Conservation (phyloP, 1,140 invertebrate species). For the Fopius arisanus region DNA sequence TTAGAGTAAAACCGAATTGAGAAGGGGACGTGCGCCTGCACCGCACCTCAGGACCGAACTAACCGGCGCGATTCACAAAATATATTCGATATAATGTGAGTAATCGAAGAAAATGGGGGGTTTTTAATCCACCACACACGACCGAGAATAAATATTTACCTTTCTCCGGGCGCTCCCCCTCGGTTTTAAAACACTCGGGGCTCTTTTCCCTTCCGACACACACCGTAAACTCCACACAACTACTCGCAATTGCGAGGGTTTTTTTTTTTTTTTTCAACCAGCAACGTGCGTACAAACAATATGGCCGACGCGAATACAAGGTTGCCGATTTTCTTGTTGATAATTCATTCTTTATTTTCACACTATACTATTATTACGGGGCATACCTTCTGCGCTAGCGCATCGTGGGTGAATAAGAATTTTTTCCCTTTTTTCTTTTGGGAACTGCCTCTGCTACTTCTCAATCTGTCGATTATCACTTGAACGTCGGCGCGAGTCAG, state of each 20-base stretch:
- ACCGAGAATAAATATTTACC: slow-evolving; percentile 43
- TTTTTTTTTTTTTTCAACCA: slow-evolving; percentile 32
- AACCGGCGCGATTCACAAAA: neutral
- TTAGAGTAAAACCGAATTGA: neutral
- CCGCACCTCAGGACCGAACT: neutral
- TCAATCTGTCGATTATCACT: slow-evolving; percentile 31
- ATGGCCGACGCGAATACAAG: slow-evolving; percentile 41
- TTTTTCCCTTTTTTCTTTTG: neutral
- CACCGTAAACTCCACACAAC: neutral
- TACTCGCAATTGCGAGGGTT: neutral
- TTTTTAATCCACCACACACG: slow-evolving; percentile 3
- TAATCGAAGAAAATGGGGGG: neutral
- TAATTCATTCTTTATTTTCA: slow-evolving; percentile 43
- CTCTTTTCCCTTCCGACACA: slow-evolving; percentile 23
- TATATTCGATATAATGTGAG: neutral
- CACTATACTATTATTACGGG: slow-evolving; percentile 11
- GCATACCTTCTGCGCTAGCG: slow-evolving; percentile 37
- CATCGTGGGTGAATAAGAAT: slow-evolving; percentile 19
- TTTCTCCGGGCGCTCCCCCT: slow-evolving; percentile 35
- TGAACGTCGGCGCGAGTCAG: no score
- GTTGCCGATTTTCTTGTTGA: slow-evolving; percentile 48
- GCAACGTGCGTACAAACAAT: slow-evolving; percentile 49
- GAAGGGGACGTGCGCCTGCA: neutral
- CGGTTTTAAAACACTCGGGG: slow-evolving; percentile 8
- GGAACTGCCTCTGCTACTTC: no score